Base-by-base conservation (phyloP, 2,888 invertebrate species). In the Alloplasta piceator region DNA sequence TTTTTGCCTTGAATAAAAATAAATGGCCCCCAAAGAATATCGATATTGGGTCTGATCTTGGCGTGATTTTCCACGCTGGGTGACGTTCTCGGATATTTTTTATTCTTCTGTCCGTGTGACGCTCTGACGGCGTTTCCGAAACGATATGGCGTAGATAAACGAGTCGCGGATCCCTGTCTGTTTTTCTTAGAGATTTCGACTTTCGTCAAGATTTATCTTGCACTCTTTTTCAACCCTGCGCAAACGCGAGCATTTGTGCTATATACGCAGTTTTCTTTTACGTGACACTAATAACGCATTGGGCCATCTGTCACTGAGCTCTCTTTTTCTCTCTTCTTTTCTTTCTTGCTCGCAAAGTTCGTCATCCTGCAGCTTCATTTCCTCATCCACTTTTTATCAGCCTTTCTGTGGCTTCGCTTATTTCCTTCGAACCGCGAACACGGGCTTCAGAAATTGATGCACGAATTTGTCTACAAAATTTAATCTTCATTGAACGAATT, bases 211-310 rank as follows among this genome's bases (percentile, higher is more conserved):
- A 82, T 82, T 82, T 75, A 82, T 82, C 75, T 67, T 63, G 41
- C 67, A 66, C 68, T 70, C 14, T 36, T 56, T 26, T 36, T 48
- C 55, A 14, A 48, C 55, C 61, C 26, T 56, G 48, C 63, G 46
- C 63, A 43, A 16, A 39, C 50, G 38, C 46, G 14, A 63, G 63
- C 58, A 58, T 72, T 76, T 56, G 12, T 12, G 50, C 43, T 50
- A 80, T 50, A 80, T 48, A 52, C 63, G 72, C 71, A 56, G 64
- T 73, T 50, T 64, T 76, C 55, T 71, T 82, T 43, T 63, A 71
- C 75, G 82, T 75, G 82, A 82, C 79, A 64, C 71, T 79, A 82
- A 82, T 79, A 82, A 82, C 75, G 73, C 52, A 9, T 61, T 43
- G 55, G 16, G 71, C 68, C 52, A 79, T 82, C 68, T 56, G 80